These are phyloP conservation scores for Sclerurus mexicanus DNA, from an alignment of 2,113 vertebrate genomes.

Conservation along the genomic window DNA sequence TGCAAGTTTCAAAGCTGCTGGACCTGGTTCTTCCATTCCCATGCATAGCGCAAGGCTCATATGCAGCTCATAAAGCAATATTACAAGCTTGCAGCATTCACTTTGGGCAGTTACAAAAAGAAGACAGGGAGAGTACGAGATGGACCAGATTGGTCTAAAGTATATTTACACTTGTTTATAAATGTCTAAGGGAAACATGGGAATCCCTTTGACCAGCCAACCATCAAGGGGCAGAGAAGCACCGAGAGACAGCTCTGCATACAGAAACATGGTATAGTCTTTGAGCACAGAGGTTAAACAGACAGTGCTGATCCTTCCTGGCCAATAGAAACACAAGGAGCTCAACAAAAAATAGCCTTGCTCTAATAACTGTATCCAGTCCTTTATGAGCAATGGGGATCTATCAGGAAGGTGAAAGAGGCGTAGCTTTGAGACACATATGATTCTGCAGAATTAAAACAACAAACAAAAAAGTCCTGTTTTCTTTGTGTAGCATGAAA, in stretches of 20 bases:
- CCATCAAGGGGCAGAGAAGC: background rate
- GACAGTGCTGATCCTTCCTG: background rate
- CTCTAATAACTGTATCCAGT: background rate
- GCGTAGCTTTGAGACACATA: background rate
- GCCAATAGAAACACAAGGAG: background rate
- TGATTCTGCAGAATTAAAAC: background rate
- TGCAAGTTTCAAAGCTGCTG: background rate
- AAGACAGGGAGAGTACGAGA: background rate
- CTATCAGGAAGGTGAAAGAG: background rate
- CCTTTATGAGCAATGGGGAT: background rate
- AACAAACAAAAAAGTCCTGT: background rate
- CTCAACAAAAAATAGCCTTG: background rate
- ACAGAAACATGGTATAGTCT: background rate
- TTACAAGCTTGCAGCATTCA: background rate
- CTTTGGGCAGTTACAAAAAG: background rate
- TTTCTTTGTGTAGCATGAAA: background rate
- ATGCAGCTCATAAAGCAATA: background rate
- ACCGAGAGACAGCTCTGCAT: background rate
- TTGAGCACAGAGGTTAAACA: background rate
- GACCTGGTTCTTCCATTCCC: background rate
- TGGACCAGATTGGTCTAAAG: background rate
- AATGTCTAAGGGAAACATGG: background rate
- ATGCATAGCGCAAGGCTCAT: background rate
- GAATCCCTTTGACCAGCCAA: background rate
- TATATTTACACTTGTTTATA: background rate